Evolutionary conservation across 2,797 vertebrate species (phyloP), one percentile per base, ranked within the genome.

Genomic region (Myripristis murdjan): DNA sequence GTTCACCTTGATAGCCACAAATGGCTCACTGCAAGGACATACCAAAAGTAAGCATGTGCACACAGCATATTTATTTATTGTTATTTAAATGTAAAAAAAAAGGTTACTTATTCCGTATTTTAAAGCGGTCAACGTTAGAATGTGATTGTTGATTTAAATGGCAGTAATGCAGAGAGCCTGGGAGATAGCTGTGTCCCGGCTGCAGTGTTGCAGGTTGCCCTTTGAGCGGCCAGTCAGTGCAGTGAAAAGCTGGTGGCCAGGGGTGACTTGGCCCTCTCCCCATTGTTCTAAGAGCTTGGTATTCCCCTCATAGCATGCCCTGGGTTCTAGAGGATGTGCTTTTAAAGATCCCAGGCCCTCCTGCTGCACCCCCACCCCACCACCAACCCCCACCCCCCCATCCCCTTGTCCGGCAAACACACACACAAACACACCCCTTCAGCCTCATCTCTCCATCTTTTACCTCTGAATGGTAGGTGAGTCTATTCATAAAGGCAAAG

Each of bases 271-370:
- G 91, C 89, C 92, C 92, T 89, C 88, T 84, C 88, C 78, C 82
- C 86, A 93, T 94, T 95, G 93, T 95, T 89, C 75, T 47, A 61
- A 23, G 68, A 92, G 92, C 92, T 95, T 95, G 94, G 92, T 95
- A 95, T 95, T 95, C 94, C 92, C 91, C 93, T 94, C 92, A 83
- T 91, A 91, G 90, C 90, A 64, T 85, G 87, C 81, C 88, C 89
- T 64, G 87, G 87, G 84, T 87, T 88, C 88, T 90, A 80, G 91
- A 92, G 89, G 91, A 94, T 93, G 89, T 91, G 90, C 90, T 93
- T 92, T 92, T 92, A 90, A 89, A 87, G 83, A 86, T 90, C 88
- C 81, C 87, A 85, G 82, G 81, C 81, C 81, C 85, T 79, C 80
- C 55, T 56, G 73, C 73, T 66, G 70, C 61, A 6, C 61, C 43